phyloP scores from a whole-genome alignment of 2,797 vertebrate genomes.

The Melanotaenia trifasciata region DNA sequence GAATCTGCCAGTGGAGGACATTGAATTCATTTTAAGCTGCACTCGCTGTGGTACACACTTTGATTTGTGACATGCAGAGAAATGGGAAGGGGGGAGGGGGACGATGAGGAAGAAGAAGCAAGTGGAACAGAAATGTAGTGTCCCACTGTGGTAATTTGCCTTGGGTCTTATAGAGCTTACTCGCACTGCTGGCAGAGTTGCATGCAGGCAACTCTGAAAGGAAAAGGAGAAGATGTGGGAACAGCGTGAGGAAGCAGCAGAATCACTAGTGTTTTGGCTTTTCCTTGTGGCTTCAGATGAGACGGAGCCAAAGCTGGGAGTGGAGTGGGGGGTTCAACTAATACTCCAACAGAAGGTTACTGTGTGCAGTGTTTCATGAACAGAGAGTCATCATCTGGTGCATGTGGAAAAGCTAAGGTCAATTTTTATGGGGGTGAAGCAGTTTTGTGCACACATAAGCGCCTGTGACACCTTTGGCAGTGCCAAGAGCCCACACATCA shows the following conservation, averaged over 20 bases:
- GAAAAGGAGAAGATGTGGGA: slow-evolving; percentile 61
- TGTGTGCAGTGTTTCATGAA: slow-evolving; percentile 22
- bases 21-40: slow-evolving; percentile 75
- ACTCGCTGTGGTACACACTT: slow-evolving; percentile 71
- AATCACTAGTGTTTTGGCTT: slow-evolving; percentile 74
- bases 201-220: slow-evolving; percentile 50
- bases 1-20: slow-evolving; percentile 62
- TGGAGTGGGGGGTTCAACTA: slow-evolving; percentile 62
- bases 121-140: slow-evolving; percentile 61
- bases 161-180: slow-evolving; percentile 75
- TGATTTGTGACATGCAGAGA: slow-evolving; percentile 69
- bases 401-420: slow-evolving; percentile 45
- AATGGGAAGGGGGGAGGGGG: slow-evolving; percentile 15
- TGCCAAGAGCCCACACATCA: slow-evolving; percentile 72
- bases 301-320: slow-evolving; percentile 42
- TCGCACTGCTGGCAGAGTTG: slow-evolving; percentile 65
- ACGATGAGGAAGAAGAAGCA: slow-evolving; percentile 52
- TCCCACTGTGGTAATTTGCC: slow-evolving; percentile 78
- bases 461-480: slow-evolving; percentile 69
- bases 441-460: slow-evolving; percentile 74
- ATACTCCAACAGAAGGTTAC: slow-evolving; percentile 64
- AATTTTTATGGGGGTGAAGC: slow-evolving; percentile 65
- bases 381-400: slow-evolving; percentile 6
- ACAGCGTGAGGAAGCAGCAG: slow-evolving; percentile 60
- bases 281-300: slow-evolving; percentile 59